phyloP scores from a whole-genome alignment of 2,888 invertebrate genomes.

The Phyllotreta striolata region DNA sequence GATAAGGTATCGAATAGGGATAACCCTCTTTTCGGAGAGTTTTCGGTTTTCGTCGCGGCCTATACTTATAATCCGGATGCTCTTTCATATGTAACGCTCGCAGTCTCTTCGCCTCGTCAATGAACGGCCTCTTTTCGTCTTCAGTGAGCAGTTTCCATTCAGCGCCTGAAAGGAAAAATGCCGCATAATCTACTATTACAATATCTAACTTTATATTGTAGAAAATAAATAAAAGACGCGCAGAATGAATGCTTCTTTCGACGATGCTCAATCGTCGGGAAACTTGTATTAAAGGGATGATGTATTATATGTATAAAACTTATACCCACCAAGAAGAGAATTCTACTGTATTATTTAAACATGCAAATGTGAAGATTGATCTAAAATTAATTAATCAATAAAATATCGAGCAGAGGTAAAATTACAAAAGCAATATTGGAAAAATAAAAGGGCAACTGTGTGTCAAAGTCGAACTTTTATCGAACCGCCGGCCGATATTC shows the following conservation, averaged over 20 bases:
- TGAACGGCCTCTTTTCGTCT: constrained; percentile 95
- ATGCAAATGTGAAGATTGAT: no score
- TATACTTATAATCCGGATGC: constrained; percentile 93
- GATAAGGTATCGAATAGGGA: constrained; percentile 91
- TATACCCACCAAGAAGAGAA: no score
- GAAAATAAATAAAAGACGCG: background rate
- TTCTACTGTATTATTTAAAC: no score
- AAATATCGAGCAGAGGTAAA: no score
- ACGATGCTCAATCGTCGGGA: no score
- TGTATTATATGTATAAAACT: no score
- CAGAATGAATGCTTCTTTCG: no score
- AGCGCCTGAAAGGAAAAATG: constrained; percentile 70
- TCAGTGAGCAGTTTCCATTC: constrained; percentile 96
- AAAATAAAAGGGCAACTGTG: no score
- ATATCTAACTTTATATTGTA: background rate
- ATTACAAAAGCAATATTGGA: no score
- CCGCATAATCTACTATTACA: background rate
- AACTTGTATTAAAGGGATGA: no score
- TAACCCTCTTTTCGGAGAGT: constrained; percentile 89
- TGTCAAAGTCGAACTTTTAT: background rate
- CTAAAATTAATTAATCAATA: no score
- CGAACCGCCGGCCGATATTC: constrained; percentile 14
- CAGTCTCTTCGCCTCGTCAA: constrained; percentile 95
- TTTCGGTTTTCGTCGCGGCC: constrained; percentile 89
- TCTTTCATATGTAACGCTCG: constrained; percentile 95